Conservation (phyloP, 2,797 vertebrate genomes). For the Takifugu rubripes region DNA sequence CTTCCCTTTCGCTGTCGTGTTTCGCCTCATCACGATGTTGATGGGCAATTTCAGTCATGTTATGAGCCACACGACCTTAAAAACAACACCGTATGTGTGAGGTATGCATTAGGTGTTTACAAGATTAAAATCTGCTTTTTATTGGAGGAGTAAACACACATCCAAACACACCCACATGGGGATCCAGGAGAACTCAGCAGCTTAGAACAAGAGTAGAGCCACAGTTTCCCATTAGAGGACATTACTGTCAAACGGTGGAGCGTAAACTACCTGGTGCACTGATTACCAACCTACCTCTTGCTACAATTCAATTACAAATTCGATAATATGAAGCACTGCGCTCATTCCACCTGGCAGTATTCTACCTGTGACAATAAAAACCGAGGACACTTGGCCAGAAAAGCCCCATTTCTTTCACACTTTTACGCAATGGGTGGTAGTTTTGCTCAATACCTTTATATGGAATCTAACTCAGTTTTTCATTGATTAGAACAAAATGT, state of each 20-base stretch:
- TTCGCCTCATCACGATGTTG: not conserved
- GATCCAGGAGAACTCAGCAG: slow-evolving; percentile 52
- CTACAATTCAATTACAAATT: slow-evolving; percentile 72
- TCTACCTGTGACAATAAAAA: slow-evolving; percentile 37
- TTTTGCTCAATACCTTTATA: not conserved
- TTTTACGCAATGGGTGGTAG: slow-evolving; percentile 9
- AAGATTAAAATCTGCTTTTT: not conserved
- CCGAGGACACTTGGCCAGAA: slow-evolving; percentile 47
- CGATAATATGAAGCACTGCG: slow-evolving; percentile 53
- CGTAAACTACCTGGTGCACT: slow-evolving; percentile 68
- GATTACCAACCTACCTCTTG: slow-evolving; percentile 65
- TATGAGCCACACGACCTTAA: not conserved
- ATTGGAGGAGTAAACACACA: not conserved
- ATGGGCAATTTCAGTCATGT: not conserved
- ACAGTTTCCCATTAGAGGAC: slow-evolving; percentile 70
- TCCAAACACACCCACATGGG: slow-evolving; percentile 5
- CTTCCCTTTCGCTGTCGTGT: too few species aligned
- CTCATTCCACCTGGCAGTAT: slow-evolving; percentile 50
- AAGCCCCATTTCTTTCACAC: slow-evolving; percentile 21
- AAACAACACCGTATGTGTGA: not conserved
- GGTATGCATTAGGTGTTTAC: not conserved
- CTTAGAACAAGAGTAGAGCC: slow-evolving; percentile 62
- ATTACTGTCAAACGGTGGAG: slow-evolving; percentile 71
- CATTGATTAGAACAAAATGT: not conserved
- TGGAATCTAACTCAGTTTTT: not conserved